Base-by-base conservation (phyloP, 2,888 invertebrate genomes). In the Pilophorus perplexus region DNA sequence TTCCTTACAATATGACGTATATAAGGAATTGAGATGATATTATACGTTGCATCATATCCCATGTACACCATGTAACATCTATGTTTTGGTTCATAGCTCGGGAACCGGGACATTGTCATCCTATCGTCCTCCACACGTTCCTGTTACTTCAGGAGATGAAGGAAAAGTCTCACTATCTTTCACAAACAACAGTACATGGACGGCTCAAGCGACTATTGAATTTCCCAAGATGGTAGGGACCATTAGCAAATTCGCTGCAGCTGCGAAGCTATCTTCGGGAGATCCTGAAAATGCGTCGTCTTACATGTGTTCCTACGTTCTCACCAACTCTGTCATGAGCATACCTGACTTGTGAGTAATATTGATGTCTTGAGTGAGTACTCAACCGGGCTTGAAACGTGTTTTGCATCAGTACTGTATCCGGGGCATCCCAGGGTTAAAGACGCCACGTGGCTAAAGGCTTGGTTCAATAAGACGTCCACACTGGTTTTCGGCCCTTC, bases 301-400 rank as follows among this genome's bases (percentile, higher is more conserved):
- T 5, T 57, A 57, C 22, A 25, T 57, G 6, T 38, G 42, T 23
- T 23, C 57, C 1, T 57, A 57, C n/a, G 14, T 4, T 6, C 14
- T 40, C 3, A 25, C 38, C 4, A 57, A 57, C n/a, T 38, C 57
- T 8, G 57, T 23, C 2, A 10, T 57, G n/a, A 23, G 57, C 12
- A 20, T 38, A 14, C 57, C 57, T 2, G 57, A 57, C 22, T 20
- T 37, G 57, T 57, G 40, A 57, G 57, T 40, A 8, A 8, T n/a
- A n/a, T 4, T 42, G 16, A 10, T 33, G 10, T 33, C 33, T n/a
- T n/a, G n/a, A n/a, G n/a, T n/a, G n/a, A n/a, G n/a, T 40, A 4
- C 10, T 33, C 10, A 33, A 8, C 6, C 33, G 10, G 10, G 10
- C 33, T 33, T 6, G 6, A 33, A 33, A 33, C 33, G 10, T 33